Evolutionary conservation across 2,113 vertebrate species (phyloP).

Genomic region (Prunella fulvescens): DNA sequence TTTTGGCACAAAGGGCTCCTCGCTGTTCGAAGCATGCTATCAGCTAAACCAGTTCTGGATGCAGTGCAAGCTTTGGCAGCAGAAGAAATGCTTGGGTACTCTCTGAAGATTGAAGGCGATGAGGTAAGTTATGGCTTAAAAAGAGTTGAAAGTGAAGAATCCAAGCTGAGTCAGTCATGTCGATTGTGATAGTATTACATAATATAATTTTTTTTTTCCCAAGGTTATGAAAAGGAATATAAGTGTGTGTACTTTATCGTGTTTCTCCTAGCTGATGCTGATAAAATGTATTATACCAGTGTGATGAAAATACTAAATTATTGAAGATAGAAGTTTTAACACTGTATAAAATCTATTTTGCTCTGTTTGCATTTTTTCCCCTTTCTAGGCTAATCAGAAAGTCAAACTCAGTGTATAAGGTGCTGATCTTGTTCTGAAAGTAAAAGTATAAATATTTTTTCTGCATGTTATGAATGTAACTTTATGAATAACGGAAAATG

Average conservation of each 20-base stretch:
- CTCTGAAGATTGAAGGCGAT: slow-evolving; percentile 40
- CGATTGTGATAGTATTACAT: not conserved
- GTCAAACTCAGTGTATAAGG: not conserved
- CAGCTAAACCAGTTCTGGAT: not conserved
- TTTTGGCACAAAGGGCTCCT: slow-evolving; percentile 26
- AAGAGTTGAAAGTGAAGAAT: not conserved
- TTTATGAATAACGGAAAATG: not conserved
- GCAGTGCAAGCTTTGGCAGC: slow-evolving; percentile 6
- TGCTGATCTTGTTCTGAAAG: not conserved
- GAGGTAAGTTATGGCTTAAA: slow-evolving; percentile 47
- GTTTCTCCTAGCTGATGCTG: not conserved
- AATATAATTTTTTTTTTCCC: not conserved
- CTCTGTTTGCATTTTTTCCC: not conserved
- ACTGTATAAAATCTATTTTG: not conserved
- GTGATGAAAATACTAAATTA: not conserved
- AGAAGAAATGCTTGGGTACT: slow-evolving; percentile 49
- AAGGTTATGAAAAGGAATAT: not conserved
- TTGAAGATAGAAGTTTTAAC: not conserved
- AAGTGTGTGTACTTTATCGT: not conserved
- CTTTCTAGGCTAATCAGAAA: not conserved
- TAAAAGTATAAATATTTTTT: not conserved
- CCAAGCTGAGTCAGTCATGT: not conserved
- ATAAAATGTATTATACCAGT: not conserved
- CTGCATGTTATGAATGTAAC: not conserved
- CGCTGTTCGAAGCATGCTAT: not conserved